Conservation (phyloP, 2,113 vertebrate genomes). For the Regulus satrapa region DNA sequence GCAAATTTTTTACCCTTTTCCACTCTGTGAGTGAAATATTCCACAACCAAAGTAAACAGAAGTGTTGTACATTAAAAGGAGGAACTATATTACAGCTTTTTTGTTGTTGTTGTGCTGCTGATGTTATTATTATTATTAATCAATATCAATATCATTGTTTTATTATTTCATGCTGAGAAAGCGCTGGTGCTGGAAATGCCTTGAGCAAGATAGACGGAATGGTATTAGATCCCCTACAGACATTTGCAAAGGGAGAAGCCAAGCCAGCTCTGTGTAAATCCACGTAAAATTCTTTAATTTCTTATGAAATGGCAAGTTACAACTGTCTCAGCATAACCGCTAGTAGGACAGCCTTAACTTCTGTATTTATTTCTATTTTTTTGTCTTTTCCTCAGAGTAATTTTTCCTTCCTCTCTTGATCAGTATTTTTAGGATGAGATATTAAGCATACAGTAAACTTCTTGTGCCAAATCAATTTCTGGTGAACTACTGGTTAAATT, state of each 20-base stretch:
- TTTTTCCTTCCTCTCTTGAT: neutral
- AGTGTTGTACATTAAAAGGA: neutral
- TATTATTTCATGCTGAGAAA: neutral
- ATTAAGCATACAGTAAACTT: neutral
- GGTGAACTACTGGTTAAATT: neutral
- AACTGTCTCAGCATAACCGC: neutral
- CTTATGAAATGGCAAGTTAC: neutral
- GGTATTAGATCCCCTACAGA: neutral
- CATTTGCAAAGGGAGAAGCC: neutral
- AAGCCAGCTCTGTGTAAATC: neutral
- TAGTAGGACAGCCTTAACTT: neutral
- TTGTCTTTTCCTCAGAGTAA: neutral
- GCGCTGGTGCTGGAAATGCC: neutral
- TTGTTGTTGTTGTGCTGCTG: neutral
- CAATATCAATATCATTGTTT: neutral
- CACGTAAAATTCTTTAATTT: neutral
- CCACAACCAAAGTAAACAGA: neutral
- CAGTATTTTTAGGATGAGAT: neutral
- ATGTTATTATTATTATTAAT: neutral
- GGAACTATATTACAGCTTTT: neutral
- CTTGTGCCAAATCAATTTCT: neutral
- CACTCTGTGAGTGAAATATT: neutral
- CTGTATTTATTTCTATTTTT: neutral
- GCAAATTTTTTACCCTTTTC: neutral
- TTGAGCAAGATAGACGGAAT: accelerated